These are phyloP conservation scores for Ptilonorhynchus violaceus DNA, from an alignment of 2,113 vertebrate genomes.

Conservation along the genomic window DNA sequence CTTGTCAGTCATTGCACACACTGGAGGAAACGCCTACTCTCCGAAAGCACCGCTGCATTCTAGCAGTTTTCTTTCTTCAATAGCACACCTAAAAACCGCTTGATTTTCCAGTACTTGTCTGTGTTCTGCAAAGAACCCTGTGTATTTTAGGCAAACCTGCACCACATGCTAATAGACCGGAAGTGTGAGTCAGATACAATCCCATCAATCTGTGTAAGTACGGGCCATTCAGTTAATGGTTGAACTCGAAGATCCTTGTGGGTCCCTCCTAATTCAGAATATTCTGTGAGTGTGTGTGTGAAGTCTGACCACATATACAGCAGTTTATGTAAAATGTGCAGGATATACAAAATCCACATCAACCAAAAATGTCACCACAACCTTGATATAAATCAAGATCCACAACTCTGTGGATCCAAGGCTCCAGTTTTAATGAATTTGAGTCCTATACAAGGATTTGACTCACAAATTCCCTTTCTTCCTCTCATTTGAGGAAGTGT, in stretches of 20 bases:
- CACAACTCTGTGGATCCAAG: not conserved
- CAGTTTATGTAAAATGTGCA: not conserved
- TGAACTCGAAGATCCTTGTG: not conserved
- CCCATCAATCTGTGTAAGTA: not conserved
- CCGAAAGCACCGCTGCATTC: not conserved
- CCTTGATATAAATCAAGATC: not conserved
- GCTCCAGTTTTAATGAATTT: not conserved
- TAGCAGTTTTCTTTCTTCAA: not conserved
- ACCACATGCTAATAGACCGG: not conserved
- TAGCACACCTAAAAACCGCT: not conserved
- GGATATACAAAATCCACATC: not conserved
- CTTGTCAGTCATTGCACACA: not conserved
- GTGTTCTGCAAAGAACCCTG: not conserved
- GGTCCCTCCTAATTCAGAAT: not conserved
- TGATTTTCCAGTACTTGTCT: not conserved
- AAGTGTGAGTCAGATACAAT: not conserved
- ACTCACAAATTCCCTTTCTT: not conserved
- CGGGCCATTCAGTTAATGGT: too few relatives aligned
- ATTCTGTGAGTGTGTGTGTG: not conserved
- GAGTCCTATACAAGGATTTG: not conserved
- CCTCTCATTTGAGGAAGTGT: not conserved
- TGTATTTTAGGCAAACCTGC: not conserved
- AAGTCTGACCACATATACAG: not conserved
- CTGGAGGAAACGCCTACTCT: fast-evolving
- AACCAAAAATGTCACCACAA: not conserved